phyloP scores from a whole-genome alignment of 2,797 vertebrate species.

The Neosilurus mollespiculum region DNA sequence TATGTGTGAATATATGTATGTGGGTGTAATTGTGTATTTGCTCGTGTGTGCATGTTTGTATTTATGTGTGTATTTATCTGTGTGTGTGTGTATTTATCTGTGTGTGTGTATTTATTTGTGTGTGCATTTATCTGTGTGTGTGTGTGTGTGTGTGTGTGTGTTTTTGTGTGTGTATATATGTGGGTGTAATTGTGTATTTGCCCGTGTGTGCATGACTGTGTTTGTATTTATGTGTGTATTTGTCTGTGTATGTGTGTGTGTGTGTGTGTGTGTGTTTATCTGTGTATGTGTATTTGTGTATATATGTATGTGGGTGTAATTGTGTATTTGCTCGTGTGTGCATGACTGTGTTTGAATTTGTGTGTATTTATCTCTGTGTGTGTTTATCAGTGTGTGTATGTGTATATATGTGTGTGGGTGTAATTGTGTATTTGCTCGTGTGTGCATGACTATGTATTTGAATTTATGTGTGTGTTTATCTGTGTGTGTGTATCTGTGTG shows the following conservation, averaged over 20 bases:
- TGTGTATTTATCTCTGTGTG: no score
- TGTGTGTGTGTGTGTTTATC: slow-evolving; percentile 39
- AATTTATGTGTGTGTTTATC: no score
- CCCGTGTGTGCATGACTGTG: background rate
- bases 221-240: slow-evolving; percentile 19
- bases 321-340: no score
- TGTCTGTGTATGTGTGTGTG: slow-evolving; percentile 40
- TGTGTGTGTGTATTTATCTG: background rate
- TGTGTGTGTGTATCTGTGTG: no score
- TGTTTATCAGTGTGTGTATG: no score
- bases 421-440: no score
- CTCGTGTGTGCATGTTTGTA: background rate
- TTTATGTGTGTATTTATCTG: background rate
- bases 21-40: background rate
- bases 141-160: slow-evolving; percentile 22
- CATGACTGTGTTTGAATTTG: no score
- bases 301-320: no score
- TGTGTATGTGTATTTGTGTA: no score
- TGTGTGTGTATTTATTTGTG: background rate
- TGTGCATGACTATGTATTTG: no score
- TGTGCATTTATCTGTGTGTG: slow-evolving; percentile 5
- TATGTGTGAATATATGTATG: slow-evolving; percentile 2
- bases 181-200: slow-evolving; percentile 4
- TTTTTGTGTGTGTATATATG: slow-evolving; percentile 30
- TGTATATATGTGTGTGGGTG: no score